Percentiles rank a stretch among this genome's conserved stretches.
Evolutionary conservation across 1,140 invertebrate genomes (phyloP).

Genomic region (Drosophila mayri): DNA sequence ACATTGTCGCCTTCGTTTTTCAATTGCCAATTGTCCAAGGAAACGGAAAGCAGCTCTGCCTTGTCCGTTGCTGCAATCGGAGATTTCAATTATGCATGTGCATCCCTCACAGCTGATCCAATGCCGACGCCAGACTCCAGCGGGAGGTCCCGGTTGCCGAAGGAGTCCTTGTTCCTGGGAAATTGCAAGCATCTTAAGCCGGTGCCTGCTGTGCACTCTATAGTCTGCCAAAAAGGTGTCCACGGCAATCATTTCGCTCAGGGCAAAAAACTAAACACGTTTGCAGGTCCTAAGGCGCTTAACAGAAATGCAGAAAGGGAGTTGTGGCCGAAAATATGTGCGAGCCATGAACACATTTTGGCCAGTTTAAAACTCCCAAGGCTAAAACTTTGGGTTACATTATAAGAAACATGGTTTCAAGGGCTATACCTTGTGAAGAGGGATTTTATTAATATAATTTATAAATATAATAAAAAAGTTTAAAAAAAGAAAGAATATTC

Average conservation of each 20-base stretch:
- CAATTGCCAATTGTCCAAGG: constrained; percentile 55
- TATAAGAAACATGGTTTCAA: not conserved
- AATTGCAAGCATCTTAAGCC: constrained; percentile 53
- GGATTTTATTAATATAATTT: not conserved
- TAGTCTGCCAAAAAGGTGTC: constrained; percentile 32
- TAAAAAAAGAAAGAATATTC: too few species aligned
- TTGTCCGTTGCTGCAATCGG: constrained; percentile 30
- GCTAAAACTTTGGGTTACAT: not conserved
- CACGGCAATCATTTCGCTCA: constrained; percentile 41
- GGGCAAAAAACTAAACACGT: constrained; percentile 32
- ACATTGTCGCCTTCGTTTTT: constrained; percentile 59
- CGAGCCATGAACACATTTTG: constrained; percentile 4
- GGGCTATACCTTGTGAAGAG: too few species aligned
- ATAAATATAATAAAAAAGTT: not conserved
- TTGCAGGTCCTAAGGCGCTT: not conserved
- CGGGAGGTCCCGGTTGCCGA: constrained; percentile 3
- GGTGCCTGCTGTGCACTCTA: constrained; percentile 24
- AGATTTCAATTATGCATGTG: constrained; percentile 69
- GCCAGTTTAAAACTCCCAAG: not conserved
- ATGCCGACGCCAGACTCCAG: not conserved
- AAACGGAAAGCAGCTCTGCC: constrained; percentile 34
- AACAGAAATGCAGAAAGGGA: not conserved
- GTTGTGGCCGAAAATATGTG: not conserved
- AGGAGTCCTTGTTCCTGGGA: constrained; percentile 14
- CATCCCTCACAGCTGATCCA: constrained; percentile 54